Conservation (phyloP, 1,140 invertebrate genomes). For the Calephelis virginiensis region DNA sequence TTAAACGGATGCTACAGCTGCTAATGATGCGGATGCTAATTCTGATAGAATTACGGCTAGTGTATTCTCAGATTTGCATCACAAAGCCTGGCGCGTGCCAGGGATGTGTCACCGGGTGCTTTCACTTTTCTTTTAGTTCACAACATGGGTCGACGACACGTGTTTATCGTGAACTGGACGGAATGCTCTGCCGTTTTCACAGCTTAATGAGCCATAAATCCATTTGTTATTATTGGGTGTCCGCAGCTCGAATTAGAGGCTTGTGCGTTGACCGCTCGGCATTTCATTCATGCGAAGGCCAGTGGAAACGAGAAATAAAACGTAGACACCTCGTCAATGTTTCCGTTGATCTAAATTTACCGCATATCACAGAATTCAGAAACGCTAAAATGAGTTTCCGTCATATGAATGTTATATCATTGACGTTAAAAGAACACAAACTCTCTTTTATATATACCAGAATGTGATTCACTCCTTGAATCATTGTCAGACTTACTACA, state of each 20-base stretch:
- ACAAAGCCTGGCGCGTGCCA: constrained; percentile 44
- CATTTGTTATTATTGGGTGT: constrained; percentile 60
- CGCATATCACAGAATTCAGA: constrained; percentile 42
- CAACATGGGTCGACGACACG: constrained; percentile 49
- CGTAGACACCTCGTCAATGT: constrained; percentile 36
- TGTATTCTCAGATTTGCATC: constrained; percentile 38
- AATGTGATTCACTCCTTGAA: constrained; percentile 48
- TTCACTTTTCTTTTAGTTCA: constrained; percentile 57
- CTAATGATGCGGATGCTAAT: no score
- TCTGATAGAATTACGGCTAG: constrained; percentile 25
- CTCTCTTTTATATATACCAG: constrained; percentile 25
- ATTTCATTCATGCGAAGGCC: constrained; percentile 71
- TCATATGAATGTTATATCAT: constrained; percentile 22
- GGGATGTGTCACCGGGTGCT: constrained; percentile 54
- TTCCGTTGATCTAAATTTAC: constrained; percentile 71
- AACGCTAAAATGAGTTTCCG: constrained; percentile 34
- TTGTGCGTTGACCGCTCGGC: constrained; percentile 56
- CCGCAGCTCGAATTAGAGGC: constrained; percentile 46
- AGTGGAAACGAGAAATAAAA: constrained; percentile 48
- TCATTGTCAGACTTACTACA: constrained; percentile 70
- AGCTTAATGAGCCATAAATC: constrained; percentile 68
- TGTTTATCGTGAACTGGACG: constrained; percentile 40
- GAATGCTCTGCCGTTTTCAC: constrained; percentile 45
- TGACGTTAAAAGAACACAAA: constrained; percentile 3
- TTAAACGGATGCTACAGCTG: neutral